Conservation (phyloP, 2,888 invertebrate genomes). For the Hirtodrosophila alboralis region DNA sequence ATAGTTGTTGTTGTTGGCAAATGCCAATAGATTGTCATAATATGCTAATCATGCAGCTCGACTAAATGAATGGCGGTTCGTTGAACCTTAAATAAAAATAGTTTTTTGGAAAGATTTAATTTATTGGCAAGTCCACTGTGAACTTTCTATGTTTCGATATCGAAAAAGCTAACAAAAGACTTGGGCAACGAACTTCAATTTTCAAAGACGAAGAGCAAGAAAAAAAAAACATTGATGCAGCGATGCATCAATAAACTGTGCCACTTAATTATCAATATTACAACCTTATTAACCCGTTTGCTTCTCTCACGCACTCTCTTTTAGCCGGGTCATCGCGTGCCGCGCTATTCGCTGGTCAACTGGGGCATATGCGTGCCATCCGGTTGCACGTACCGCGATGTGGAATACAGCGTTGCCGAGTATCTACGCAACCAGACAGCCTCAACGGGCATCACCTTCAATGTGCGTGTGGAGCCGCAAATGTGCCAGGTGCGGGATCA, state of each 20-base stretch:
- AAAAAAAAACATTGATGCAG: too few species aligned
- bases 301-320: neutral
- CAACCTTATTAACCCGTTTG: neutral
- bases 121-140: too few species aligned
- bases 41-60: slow-evolving; percentile 31
- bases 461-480: slow-evolving; percentile 86
- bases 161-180: neutral
- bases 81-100: slow-evolving; percentile 14
- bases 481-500: slow-evolving; percentile 86
- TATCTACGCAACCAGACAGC: slow-evolving; percentile 85
- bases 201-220: too few species aligned
- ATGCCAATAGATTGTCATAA: slow-evolving; percentile 24
- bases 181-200: slow-evolving; percentile 6
- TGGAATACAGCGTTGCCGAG: slow-evolving; percentile 86
- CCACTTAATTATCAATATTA: neutral
- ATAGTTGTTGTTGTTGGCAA: slow-evolving; percentile 5
- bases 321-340: slow-evolving; percentile 89
- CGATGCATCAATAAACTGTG: too few species aligned
- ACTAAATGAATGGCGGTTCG: slow-evolving; percentile 9
- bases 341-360: slow-evolving; percentile 87
- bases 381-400: slow-evolving; percentile 86
- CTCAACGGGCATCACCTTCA: slow-evolving; percentile 86
- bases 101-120: neutral
- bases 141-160: too few species aligned
- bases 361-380: slow-evolving; percentile 89